Percentiles rank a stretch among this genome's conserved stretches.
Conservation (phyloP, 2,113 vertebrate species). For the Andinoacara biseriatus region DNA sequence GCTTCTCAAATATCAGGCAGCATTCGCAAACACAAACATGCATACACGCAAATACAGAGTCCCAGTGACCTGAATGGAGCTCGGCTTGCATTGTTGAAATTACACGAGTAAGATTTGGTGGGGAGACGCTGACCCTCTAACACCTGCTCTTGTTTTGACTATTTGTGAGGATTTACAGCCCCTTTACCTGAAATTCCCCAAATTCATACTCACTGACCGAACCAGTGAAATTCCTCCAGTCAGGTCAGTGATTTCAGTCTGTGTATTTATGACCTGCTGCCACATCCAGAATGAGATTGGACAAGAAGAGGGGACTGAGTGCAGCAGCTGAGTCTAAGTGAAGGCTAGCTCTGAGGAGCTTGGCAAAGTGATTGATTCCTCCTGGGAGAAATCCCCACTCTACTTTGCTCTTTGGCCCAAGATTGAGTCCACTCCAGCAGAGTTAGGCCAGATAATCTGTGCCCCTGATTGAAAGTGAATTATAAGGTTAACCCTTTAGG, state of each 20-base stretch:
- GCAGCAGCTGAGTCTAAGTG: slow-evolving; percentile 53
- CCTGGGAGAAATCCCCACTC: slow-evolving; percentile 72
- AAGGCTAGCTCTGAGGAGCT: slow-evolving; percentile 63
- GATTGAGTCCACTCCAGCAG: slow-evolving; percentile 72
- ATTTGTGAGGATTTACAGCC: slow-evolving; percentile 44
- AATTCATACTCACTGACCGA: slow-evolving; percentile 24
- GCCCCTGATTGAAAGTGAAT: slow-evolving; percentile 76
- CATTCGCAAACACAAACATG: background rate
- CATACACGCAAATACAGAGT: slow-evolving; percentile 21
- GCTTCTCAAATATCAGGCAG: slow-evolving; percentile 17
- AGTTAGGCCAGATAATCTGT: slow-evolving; percentile 75
- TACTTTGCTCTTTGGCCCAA: slow-evolving; percentile 68
- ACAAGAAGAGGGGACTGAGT: slow-evolving; percentile 34
- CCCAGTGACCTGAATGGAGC: slow-evolving; percentile 40
- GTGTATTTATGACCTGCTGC: slow-evolving; percentile 56
- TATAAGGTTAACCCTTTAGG: slow-evolving; percentile 67
- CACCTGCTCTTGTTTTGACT: slow-evolving; percentile 52
- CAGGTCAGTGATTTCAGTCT: slow-evolving; percentile 46
- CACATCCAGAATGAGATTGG: slow-evolving; percentile 54
- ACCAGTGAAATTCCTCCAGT: slow-evolving; percentile 6
- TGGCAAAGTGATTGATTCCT: slow-evolving; percentile 74
- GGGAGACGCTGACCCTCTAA: slow-evolving; percentile 34
- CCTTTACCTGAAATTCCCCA: slow-evolving; percentile 52
- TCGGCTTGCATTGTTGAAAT: slow-evolving; percentile 29
- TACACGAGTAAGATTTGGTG: slow-evolving; percentile 15